Evolutionary conservation across 2,113 vertebrate genomes (phyloP), one percentile per base, ranked within the genome.

Genomic region (Natator depressus): DNA sequence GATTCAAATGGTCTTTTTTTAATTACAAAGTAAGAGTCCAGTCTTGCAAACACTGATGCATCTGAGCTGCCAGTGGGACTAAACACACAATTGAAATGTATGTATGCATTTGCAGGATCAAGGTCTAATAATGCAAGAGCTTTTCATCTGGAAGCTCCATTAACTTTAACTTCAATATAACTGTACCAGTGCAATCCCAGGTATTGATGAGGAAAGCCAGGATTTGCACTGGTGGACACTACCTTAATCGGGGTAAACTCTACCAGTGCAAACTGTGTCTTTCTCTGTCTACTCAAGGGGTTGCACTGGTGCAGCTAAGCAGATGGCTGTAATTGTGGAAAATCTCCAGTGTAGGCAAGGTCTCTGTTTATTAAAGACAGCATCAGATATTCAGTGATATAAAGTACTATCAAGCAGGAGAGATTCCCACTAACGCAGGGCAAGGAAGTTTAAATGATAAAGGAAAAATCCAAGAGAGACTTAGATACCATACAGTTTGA

Each of bases 101-200:
- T 54, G 27, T 91, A 93, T 91, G 94, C 84, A 93, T 96, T 86
- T 96, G 85, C 86, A 89, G 76, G 78, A 57, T 85, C 81, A 25
- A 46, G 55, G 22, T 17, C 1, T 10, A 82, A 94, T 57, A 94
- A 94, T 24, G 31, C 29, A 91, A 92, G 91, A 75, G 24, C 80
- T 89, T 69, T 82, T 81, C 75, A 92, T 50, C 46, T 0, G 1
- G 65, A 88, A 94, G 57, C 72, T 6, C 19, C 54, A 9, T 49
- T 69, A 69, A n/a, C 78, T 8, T 4, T 19, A 35, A 3, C 55
- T 83, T 84, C 80, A 88, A 55, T 72, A 4, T 72, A 72, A 72
- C 22, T 72, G 8, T 72, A 54, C 65, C 50, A 8, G 62, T 20
- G 11, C 25, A 47, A 14, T 10, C 42, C 35, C 27, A 4, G 55